phyloP scores from a whole-genome alignment of 2,113 vertebrate genomes.

The Tretioscincus oriximinensis region DNA sequence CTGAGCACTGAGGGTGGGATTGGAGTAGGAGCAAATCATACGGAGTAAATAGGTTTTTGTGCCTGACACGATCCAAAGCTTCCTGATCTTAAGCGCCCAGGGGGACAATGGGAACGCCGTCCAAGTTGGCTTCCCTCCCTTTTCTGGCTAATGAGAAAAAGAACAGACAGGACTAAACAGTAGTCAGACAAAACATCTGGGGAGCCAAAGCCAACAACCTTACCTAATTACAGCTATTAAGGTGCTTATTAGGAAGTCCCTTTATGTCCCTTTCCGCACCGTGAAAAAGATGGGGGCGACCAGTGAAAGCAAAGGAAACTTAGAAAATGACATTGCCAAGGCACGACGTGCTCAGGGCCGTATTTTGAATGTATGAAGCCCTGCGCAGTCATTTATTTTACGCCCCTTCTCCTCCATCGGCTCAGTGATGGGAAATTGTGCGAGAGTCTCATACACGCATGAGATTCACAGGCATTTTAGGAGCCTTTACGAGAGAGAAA shows the following conservation, averaged over 20 bases:
- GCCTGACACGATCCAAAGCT: neutral
- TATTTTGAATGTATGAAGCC: no score
- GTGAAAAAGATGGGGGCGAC: no score
- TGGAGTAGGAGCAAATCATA: neutral
- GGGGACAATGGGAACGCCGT: neutral
- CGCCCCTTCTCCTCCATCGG: no score
- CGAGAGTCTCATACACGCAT: no score
- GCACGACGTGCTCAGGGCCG: no score
- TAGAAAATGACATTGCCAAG: no score
- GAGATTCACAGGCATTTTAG: no score
- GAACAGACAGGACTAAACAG: neutral
- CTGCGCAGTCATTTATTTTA: no score
- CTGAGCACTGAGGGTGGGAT: neutral
- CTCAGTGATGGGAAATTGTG: no score
- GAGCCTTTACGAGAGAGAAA: no score
- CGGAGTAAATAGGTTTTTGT: neutral
- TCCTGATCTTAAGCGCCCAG: neutral
- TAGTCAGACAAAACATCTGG: neutral
- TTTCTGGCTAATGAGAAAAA: neutral
- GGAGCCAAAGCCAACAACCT: neutral
- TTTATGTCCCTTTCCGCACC: neutral
- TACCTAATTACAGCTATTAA: neutral
- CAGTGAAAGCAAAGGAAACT: no score
- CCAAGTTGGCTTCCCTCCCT: neutral
- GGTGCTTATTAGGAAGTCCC: neutral